phyloP scores from a whole-genome alignment of 2,113 vertebrate species.

The Capra hircus region DNA sequence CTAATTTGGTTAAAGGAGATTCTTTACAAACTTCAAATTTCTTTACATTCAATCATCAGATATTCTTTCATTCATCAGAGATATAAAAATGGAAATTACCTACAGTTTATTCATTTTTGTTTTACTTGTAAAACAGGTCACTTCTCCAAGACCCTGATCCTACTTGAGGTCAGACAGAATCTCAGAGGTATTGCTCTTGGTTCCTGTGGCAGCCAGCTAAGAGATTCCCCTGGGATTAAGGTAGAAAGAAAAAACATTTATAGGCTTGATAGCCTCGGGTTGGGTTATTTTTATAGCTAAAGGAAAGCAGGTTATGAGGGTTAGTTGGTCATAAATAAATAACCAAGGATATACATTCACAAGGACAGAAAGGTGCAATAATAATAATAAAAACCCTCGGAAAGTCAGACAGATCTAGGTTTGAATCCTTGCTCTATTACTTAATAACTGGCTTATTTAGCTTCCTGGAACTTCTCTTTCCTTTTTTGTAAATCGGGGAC shows the following conservation, averaged over 20 bases:
- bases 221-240: not conserved
- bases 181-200: constrained; percentile 3
- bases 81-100: not conserved
- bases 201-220: not conserved
- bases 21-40: not conserved
- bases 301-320: not conserved
- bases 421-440: not conserved
- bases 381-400: not conserved
- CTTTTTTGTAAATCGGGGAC: not conserved
- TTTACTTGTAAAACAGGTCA: constrained; percentile 24
- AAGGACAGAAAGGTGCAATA: not conserved
- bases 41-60: not conserved
- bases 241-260: not conserved
- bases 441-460: not conserved
- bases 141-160: not conserved
- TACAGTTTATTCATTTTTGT: not conserved
- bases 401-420: not conserved
- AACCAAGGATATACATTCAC: not conserved
- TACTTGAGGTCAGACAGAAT: not conserved
- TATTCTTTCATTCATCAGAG: not conserved
- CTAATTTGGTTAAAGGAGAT: not conserved
- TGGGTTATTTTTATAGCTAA: constrained; percentile 34
- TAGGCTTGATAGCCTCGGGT: not conserved
- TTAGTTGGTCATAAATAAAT: constrained; percentile 35
- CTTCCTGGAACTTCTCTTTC: not conserved